A percentile compares a stretch with the other conserved stretches of the same genome.
Conservation (phyloP, 2,888 invertebrate genomes). For the Thalpophila matura region DNA sequence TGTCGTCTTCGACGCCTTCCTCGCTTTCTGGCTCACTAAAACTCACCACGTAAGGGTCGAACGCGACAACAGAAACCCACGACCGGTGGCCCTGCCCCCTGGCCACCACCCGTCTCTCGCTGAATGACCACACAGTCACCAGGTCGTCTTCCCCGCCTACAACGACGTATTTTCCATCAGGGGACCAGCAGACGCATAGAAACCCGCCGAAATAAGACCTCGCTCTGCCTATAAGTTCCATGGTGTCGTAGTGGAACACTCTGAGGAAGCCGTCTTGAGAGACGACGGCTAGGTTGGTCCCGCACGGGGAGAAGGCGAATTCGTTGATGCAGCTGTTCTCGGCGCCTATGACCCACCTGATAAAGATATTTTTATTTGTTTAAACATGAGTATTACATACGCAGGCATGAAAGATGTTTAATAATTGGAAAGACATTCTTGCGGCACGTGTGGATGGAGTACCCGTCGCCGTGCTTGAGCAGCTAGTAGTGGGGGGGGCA, state of each 20-base stretch:
- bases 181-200: conserved; percentile 99
- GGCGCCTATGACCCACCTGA: conserved; percentile 96
- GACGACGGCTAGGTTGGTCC: conserved; percentile 97
- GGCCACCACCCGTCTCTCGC: conserved; percentile 98
- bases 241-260: conserved; percentile 99
- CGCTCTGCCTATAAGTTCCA: conserved; percentile 98
- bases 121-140: conserved; percentile 98
- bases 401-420: too few species aligned
- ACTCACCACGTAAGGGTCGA: conserved; percentile 96
- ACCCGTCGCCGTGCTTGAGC: conserved; percentile 98
- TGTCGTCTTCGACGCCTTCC: conserved; percentile 89
- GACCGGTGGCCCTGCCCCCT: conserved; percentile 99
- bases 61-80: conserved; percentile 99
- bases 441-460: conserved; percentile 98
- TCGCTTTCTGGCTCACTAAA: conserved; percentile 92
- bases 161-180: conserved; percentile 98
- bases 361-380: too few species aligned
- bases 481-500: conserved; percentile 99
- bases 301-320: conserved; percentile 99
- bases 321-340: conserved; percentile 97
- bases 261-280: conserved; percentile 98
- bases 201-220: conserved; percentile 99
- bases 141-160: conserved; percentile 99
- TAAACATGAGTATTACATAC: too few species aligned
- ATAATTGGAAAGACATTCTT: too few species aligned